phyloP scores from a whole-genome alignment of 2,888 invertebrate species.

The Drosophila setosimentum region DNA sequence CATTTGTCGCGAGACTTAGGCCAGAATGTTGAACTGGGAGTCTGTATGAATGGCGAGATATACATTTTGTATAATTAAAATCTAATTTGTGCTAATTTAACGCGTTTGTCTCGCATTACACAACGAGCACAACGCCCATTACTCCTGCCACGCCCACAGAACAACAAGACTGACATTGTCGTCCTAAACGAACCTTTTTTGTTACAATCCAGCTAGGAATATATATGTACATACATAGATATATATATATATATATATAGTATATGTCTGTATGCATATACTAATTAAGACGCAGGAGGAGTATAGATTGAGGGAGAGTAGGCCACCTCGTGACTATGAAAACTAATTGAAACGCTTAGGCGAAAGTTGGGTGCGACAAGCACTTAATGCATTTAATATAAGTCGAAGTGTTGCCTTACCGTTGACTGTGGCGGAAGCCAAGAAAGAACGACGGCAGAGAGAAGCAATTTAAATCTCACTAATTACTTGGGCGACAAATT shows the following conservation, averaged over 20 bases:
- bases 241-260: background rate
- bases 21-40: background rate
- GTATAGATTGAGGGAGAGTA: constrained; percentile 6
- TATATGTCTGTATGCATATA: constrained; percentile 11
- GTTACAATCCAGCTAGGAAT: background rate
- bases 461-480: constrained; percentile 84
- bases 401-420: constrained; percentile 58
- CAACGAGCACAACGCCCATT: constrained; percentile 17
- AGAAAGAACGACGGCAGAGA: constrained; percentile 54
- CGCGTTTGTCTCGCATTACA: constrained; percentile 55
- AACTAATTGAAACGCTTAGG: constrained; percentile 82
- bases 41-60: constrained; percentile 13
- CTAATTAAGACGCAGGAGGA: constrained; percentile 55
- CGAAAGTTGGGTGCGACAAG: constrained; percentile 77
- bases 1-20: constrained; percentile 27
- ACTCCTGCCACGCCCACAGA: background rate
- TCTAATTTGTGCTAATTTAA: constrained; percentile 66
- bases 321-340: constrained; percentile 61
- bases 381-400: constrained; percentile 80
- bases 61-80: constrained; percentile 61
- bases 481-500: constrained; percentile 84
- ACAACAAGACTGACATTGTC: constrained; percentile 30
- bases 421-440: constrained; percentile 38
- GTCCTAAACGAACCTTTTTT: constrained; percentile 26
- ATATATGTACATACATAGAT: background rate